These are phyloP conservation scores for Drosophila carrolli DNA, from an alignment of 1,140 invertebrate genomes.

Conservation along the genomic window DNA sequence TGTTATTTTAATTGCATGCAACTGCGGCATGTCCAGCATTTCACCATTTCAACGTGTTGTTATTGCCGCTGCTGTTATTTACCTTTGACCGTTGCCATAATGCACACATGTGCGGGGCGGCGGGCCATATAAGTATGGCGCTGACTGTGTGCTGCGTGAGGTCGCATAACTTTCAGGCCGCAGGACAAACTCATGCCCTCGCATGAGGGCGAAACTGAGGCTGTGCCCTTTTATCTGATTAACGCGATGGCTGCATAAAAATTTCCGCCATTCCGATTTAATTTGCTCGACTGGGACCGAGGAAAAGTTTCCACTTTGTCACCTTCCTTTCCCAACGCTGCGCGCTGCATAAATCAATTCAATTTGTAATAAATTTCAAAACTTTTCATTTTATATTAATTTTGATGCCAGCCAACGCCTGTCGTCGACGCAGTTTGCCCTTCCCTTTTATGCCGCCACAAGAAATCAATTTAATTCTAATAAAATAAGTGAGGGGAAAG, in stretches of 20 bases:
- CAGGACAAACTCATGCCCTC: conserved; percentile 26
- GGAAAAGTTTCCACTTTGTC: conserved; percentile 76
- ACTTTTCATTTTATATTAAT: conserved; percentile 83
- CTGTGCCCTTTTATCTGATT: conserved; percentile 72
- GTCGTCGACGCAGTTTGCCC: conserved; percentile 29
- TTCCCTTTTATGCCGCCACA: conserved; percentile 28
- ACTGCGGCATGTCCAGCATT: conserved; percentile 54
- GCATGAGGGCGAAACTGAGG: conserved; percentile 13
- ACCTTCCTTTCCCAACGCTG: conserved; percentile 49
- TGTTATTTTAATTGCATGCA: conserved; percentile 81
- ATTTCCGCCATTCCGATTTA: conserved; percentile 57
- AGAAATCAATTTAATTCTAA: conserved; percentile 83
- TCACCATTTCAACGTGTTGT: conserved; percentile 26
- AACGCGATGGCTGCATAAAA: conserved; percentile 57
- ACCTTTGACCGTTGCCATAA: conserved; percentile 43
- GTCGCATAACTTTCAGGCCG: conserved; percentile 49
- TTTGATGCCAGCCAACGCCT: conserved; percentile 70
- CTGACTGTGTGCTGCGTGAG: conserved; percentile 43
- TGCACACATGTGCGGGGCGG: conserved; percentile 8
- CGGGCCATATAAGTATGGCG: conserved; percentile 1
- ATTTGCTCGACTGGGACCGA: conserved; percentile 47
- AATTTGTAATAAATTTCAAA: conserved; percentile 83
- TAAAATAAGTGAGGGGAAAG: conserved; percentile 78
- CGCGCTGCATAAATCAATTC: conserved; percentile 77
- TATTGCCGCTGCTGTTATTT: conserved; percentile 53